Base-by-base conservation (phyloP, 2,888 invertebrate genomes). In the Romanomermis culicivorax region DNA sequence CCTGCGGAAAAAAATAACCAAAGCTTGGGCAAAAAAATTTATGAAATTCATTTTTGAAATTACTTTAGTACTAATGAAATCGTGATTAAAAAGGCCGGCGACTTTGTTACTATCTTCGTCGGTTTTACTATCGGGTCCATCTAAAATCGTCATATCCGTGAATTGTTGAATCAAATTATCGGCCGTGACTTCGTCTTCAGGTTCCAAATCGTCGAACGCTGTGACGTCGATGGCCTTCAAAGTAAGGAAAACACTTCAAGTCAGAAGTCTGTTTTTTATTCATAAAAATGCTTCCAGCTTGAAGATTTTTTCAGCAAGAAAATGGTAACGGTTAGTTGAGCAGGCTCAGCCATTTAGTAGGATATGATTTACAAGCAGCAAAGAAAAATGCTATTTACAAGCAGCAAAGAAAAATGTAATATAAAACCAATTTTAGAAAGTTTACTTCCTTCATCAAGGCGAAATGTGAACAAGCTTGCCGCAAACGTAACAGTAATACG, bases 381-480 rank as follows among this genome's bases (percentile, higher is more conserved):
- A n/a, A n/a, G n/a, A n/a, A n/a, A n/a, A n/a, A n/a, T n/a, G n/a
- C n/a, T n/a, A n/a, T n/a, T n/a, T n/a, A n/a, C n/a, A n/a, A n/a
- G n/a, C n/a, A n/a, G n/a, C n/a, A n/a, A n/a, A n/a, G n/a, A n/a
- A n/a, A n/a, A n/a, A n/a, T n/a, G n/a, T n/a, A n/a, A n/a, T n/a
- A n/a, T n/a, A n/a, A n/a, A n/a, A n/a, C n/a, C n/a, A n/a, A n/a
- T n/a, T n/a, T n/a, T n/a, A n/a, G 36, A 42, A 43, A 50, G 69
- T 72, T 69, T 69, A 79, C 79, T 56, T 76, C 68, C 63, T 78
- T 77, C 61, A 88, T 83, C 20, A 93, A 76, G 0, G 81, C 80
- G 29, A 88, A 82, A 74, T 91, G 89, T 65, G 85, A 83, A 67
- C 85, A 85, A 57, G 85, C 79, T 68, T 95, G 91, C 1, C 91